These are phyloP conservation scores for Neoascia interrupta DNA, from an alignment of 2,888 invertebrate species.

Conservation along the genomic window DNA sequence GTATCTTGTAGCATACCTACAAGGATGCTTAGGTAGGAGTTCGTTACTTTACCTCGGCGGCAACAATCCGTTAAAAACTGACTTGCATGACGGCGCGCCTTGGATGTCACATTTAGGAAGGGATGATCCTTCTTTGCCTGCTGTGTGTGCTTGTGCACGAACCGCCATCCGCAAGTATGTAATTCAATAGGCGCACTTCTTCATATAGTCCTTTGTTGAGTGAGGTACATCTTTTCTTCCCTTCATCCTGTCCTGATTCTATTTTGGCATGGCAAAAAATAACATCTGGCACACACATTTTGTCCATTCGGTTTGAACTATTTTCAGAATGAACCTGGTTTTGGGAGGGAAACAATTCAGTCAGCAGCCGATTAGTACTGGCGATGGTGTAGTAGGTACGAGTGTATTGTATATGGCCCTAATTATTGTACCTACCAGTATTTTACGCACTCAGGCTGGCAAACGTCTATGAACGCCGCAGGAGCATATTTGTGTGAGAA, in stretches of 20 bases:
- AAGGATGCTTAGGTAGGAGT: too few relatives aligned
- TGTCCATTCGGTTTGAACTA: slow-evolving; percentile 33
- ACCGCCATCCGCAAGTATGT: slow-evolving; percentile 24
- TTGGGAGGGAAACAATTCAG: slow-evolving; percentile 1
- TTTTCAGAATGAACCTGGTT: slow-evolving; percentile 50
- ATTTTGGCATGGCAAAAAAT: not conserved
- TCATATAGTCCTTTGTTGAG: slow-evolving; percentile 11
- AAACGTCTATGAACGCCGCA: too few relatives aligned
- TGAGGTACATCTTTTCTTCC: slow-evolving; percentile 17
- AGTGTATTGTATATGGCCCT: too few relatives aligned
- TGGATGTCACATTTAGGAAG: too few relatives aligned
- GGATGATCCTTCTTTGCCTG: slow-evolving; percentile 32
- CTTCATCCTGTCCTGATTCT: slow-evolving; percentile 23
- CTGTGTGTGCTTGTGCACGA: slow-evolving; percentile 1
- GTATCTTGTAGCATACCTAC: too few relatives aligned
- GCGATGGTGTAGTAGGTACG: slow-evolving; percentile 4
- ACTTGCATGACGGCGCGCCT: too few relatives aligned
- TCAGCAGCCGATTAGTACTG: slow-evolving; percentile 38
- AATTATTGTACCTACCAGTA: too few relatives aligned
- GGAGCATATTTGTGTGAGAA: slow-evolving; percentile 22
- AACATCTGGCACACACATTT: slow-evolving; percentile 65
- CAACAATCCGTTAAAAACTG: too few relatives aligned
- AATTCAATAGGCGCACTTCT: slow-evolving; percentile 48
- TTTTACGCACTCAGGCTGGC: too few relatives aligned
- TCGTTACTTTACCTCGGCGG: too few relatives aligned